Evolutionary conservation across 2,888 invertebrate species (phyloP).

Genomic region (Pasiphila rectangulata): DNA sequence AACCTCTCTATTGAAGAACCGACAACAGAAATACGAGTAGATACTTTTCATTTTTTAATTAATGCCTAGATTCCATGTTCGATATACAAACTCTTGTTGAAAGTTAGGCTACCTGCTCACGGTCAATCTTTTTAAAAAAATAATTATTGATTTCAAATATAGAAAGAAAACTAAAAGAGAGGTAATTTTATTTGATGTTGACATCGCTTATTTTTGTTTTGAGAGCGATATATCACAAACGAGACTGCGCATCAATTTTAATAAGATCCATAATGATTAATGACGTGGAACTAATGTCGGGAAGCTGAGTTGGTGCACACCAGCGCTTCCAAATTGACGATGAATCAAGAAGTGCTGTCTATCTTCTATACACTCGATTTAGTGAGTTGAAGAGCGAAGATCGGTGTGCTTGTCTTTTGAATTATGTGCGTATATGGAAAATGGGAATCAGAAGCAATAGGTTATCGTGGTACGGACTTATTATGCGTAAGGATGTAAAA

Average conservation of each 20-base stretch:
- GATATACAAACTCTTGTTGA: constrained; percentile 11
- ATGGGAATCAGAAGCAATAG: too few species aligned
- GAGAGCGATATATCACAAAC: not conserved
- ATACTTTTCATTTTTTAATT: too few species aligned
- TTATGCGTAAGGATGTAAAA: too few species aligned
- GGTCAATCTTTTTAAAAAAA: not conserved
- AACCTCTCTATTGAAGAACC: too few species aligned
- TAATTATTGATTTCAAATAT: too few species aligned
- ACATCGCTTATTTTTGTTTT: too few species aligned
- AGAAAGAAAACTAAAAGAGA: too few species aligned
- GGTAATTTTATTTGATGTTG: too few species aligned
- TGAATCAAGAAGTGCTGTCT: constrained; percentile 14
- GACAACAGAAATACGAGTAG: too few species aligned
- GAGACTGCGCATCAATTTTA: not conserved
- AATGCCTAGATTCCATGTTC: constrained; percentile 10
- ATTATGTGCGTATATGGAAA: too few species aligned
- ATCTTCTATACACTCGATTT: constrained; percentile 8
- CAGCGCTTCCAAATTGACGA: constrained; percentile 11
- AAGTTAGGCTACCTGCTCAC: constrained; percentile 8
- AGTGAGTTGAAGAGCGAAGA: constrained; percentile 1
- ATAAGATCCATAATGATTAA: not conserved
- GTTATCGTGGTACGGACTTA: too few species aligned
- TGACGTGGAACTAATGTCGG: constrained; percentile 6
- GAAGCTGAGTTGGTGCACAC: constrained; percentile 15
- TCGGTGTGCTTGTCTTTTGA: not conserved